Percentiles rank a stretch among this genome's conserved stretches.
Conservation (phyloP, 2,113 vertebrate genomes). For the Pelodiscus sinensis region DNA sequence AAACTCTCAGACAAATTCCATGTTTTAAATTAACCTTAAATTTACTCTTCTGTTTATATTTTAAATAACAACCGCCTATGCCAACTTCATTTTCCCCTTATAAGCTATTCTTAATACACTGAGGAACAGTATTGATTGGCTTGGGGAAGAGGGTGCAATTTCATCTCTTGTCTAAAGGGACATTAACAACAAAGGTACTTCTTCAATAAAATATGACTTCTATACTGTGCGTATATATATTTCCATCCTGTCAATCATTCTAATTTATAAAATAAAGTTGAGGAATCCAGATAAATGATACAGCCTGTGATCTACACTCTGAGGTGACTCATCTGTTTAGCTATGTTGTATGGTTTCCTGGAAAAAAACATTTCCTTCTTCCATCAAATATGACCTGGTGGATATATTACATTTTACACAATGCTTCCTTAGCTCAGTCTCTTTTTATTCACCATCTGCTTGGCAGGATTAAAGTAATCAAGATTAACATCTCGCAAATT, state of each 20-base stretch:
- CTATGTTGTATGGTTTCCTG: accelerated
- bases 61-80: not conserved
- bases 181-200: not conserved
- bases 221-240: not conserved
- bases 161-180: not conserved
- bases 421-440: not conserved
- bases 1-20: not conserved
- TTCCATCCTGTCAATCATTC: not conserved
- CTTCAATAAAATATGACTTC: not conserved
- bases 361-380: not conserved
- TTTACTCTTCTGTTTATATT: not conserved
- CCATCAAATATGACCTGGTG: not conserved
- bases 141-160: not conserved
- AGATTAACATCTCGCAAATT: not conserved
- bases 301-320: not conserved
- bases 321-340: not conserved
- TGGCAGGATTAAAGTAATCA: not conserved
- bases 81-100: not conserved
- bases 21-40: not conserved
- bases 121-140: not conserved
- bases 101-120: not conserved
- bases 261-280: not conserved
- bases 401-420: not conserved
- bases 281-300: not conserved
- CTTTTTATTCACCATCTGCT: not conserved